Percentiles rank a stretch among this genome's conserved stretches.
These are phyloP conservation scores for Nezara viridula DNA, from an alignment of 2,888 invertebrate species.

Conservation along the genomic window DNA sequence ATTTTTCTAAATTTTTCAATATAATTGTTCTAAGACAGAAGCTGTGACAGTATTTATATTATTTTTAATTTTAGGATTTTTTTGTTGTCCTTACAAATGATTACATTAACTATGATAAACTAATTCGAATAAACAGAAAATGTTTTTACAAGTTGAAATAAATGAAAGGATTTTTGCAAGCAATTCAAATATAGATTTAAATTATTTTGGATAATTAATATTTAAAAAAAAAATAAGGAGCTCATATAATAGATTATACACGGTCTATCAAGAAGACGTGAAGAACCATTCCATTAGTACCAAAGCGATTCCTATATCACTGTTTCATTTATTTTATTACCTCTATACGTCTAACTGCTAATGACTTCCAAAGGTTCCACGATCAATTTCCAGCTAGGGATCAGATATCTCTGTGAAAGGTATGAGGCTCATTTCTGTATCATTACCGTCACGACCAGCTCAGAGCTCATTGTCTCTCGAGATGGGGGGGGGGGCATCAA, in stretches of 20 bases:
- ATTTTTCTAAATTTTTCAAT: too few species aligned
- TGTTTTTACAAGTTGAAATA: too few species aligned
- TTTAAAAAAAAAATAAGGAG: not conserved
- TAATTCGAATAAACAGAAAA: too few species aligned
- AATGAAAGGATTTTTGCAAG: too few species aligned
- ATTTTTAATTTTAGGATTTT: too few species aligned
- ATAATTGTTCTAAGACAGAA: too few species aligned
- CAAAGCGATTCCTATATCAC: conserved; percentile 11
- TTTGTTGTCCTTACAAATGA: too few species aligned
- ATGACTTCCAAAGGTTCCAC: conserved; percentile 35
- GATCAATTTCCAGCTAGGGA: conserved; percentile 35
- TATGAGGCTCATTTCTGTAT: conserved; percentile 24
- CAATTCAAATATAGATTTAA: not conserved
- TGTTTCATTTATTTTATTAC: conserved; percentile 43
- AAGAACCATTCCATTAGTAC: conserved; percentile 6
- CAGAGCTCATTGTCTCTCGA: not conserved
- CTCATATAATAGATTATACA: not conserved
- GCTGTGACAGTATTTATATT: too few species aligned
- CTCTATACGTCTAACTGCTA: conserved; percentile 34
- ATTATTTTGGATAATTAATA: not conserved
- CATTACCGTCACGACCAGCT: conserved; percentile 19
- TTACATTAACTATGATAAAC: too few species aligned
- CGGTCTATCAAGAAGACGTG: not conserved
- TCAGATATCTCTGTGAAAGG: conserved; percentile 43
- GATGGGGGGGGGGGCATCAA: not conserved